A percentile compares a stretch with the other conserved stretches of the same genome.
Conservation (phyloP, 2,888 invertebrate genomes). For the Platycheirus albimanus region DNA sequence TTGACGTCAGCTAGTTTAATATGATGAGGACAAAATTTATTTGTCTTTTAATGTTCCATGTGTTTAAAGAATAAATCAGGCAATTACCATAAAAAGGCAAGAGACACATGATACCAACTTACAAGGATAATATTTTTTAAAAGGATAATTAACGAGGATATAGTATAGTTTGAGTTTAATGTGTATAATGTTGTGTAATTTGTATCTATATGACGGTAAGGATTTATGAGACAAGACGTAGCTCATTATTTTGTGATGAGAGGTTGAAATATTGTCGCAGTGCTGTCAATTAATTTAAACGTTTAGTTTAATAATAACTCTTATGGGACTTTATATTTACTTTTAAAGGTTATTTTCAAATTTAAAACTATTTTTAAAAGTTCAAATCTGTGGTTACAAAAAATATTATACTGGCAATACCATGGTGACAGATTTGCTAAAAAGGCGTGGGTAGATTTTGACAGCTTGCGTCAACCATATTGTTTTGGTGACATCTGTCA, state of each 20-base stretch:
- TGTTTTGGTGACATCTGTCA: too few species aligned
- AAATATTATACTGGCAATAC: too few species aligned
- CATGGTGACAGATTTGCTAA: too few species aligned
- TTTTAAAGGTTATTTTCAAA: too few species aligned
- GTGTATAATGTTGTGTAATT: neutral
- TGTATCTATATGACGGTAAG: neutral
- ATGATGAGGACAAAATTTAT: constrained; percentile 11
- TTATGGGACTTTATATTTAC: too few species aligned
- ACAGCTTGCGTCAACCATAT: too few species aligned
- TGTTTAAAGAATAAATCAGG: constrained; percentile 21
- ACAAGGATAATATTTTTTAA: constrained; percentile 1
- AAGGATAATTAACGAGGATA: neutral
- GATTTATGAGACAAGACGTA: neutral
- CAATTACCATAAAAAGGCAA: constrained; percentile 23
- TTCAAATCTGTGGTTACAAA: too few species aligned
- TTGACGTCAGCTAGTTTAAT: constrained; percentile 18
- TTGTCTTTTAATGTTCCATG: constrained; percentile 21
- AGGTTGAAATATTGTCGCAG: neutral
- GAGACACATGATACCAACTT: constrained; percentile 7
- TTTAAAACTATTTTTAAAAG: too few species aligned
- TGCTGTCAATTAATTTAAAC: neutral
- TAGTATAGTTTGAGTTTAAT: neutral
- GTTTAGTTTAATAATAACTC: too few species aligned
- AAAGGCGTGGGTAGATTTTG: too few species aligned
- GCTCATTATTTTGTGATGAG: neutral